These are phyloP conservation scores for Liasis olivaceus DNA, from an alignment of 2,797 vertebrate genomes.

Conservation along the genomic window DNA sequence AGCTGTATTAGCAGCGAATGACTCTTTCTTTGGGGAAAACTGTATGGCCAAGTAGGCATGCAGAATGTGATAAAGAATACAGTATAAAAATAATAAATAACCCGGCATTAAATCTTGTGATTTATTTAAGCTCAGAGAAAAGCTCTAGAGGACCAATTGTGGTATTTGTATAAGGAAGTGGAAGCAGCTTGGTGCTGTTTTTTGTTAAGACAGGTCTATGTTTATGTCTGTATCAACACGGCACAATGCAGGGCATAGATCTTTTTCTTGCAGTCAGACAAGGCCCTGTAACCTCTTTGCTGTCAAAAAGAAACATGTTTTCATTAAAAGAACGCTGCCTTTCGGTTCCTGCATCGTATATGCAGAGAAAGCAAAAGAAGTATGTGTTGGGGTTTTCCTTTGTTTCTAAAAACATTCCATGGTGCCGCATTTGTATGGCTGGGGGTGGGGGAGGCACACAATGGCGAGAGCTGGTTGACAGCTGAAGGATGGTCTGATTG, in stretches of 20 bases:
- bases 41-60: constrained; percentile 31
- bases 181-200: constrained; percentile 14
- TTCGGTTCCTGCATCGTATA: constrained; percentile 26
- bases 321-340: constrained; percentile 28
- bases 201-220: not conserved
- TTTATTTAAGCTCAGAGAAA: constrained; percentile 52
- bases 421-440: not conserved
- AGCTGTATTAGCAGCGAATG: constrained; percentile 30
- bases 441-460: not conserved
- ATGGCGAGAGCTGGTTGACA: not conserved
- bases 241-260: not conserved
- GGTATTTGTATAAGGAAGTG: constrained; percentile 40
- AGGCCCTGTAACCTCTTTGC: constrained; percentile 28
- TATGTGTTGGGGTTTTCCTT: not conserved
- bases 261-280: not conserved
- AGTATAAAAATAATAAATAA: constrained; percentile 60
- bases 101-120: constrained; percentile 44
- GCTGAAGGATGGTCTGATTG: rapidly evolving
- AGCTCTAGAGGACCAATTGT: constrained; percentile 45
- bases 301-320: constrained; percentile 41
- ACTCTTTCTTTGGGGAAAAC: constrained; percentile 34
- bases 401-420: constrained; percentile 25
- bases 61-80: constrained; percentile 33
- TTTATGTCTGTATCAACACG: constrained; percentile 24
- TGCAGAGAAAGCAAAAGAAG: not conserved